phyloP scores from a whole-genome alignment of 2,888 invertebrate species.

The Marasmarcha lunaedactyla region DNA sequence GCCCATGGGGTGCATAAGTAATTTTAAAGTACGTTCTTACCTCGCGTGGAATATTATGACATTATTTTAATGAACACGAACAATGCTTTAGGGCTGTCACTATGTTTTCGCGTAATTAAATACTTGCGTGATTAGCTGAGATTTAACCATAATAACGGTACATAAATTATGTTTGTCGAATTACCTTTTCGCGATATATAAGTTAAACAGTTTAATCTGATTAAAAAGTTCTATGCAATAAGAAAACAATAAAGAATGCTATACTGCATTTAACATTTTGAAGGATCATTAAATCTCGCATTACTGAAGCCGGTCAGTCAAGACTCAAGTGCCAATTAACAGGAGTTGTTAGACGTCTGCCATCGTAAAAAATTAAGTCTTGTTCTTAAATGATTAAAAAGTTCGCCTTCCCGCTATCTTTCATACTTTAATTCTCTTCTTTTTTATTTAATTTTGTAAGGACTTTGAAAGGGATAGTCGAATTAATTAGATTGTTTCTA shows the following conservation, averaged over 20 bases:
- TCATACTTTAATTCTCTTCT: too few relatives aligned
- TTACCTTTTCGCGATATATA: too few relatives aligned
- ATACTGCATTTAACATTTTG: constrained; percentile 66
- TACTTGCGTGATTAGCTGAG: background rate
- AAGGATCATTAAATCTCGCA: constrained; percentile 65
- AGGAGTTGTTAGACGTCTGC: constrained; percentile 55
- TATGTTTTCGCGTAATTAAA: constrained; percentile 3
- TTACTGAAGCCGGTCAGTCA: constrained; percentile 49
- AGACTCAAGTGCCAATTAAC: constrained; percentile 63
- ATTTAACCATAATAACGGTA: too few relatives aligned
- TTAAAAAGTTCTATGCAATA: too few relatives aligned
- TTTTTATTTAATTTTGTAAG: too few relatives aligned
- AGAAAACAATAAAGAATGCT: too few relatives aligned
- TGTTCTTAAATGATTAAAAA: constrained; percentile 64
- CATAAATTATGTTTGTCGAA: too few relatives aligned
- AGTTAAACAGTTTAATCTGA: too few relatives aligned
- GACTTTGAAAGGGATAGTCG: too few relatives aligned
- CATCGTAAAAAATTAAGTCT: constrained; percentile 58
- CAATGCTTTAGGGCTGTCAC: constrained; percentile 13
- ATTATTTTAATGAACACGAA: constrained; percentile 34
- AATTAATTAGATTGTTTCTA: too few relatives aligned
- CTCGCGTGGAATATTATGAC: constrained; percentile 40
- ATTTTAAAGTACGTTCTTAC: constrained; percentile 40
- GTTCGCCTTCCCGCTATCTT: too few relatives aligned
- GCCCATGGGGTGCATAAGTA: constrained; percentile 54